These are phyloP conservation scores for Ophonus ardosiacus DNA, from an alignment of 2,888 invertebrate genomes.

Conservation along the genomic window DNA sequence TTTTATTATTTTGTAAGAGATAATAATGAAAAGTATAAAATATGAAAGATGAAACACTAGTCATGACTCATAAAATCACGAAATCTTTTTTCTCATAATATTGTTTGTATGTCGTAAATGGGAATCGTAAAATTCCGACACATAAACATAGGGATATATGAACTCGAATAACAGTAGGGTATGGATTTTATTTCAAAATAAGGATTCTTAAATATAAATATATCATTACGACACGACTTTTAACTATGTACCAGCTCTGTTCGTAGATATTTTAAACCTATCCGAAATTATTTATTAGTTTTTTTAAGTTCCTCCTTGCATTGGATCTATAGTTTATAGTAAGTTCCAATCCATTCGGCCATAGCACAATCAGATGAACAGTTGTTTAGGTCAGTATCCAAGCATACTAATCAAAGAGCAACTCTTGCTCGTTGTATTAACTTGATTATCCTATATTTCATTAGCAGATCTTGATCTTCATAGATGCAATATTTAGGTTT, in stretches of 20 bases:
- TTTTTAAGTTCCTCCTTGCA: too few relatives aligned
- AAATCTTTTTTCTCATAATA: neutral
- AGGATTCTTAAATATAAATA: neutral
- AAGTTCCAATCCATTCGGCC: too few relatives aligned
- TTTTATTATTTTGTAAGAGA: conserved; percentile 16
- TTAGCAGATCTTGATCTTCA: too few relatives aligned
- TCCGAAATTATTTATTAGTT: too few relatives aligned
- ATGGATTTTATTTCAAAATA: neutral
- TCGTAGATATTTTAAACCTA: neutral
- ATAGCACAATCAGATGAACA: too few relatives aligned
- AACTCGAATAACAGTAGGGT: neutral
- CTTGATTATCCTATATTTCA: too few relatives aligned
- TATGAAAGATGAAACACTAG: conserved; percentile 7
- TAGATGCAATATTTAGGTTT: too few relatives aligned
- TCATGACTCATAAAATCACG: neutral
- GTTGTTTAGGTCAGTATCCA: too few relatives aligned
- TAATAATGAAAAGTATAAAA: conserved; percentile 5
- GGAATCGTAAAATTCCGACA: neutral
- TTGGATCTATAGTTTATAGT: too few relatives aligned
- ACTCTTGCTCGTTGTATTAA: too few relatives aligned
- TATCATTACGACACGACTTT: neutral
- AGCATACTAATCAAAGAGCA: too few relatives aligned
- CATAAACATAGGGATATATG: neutral
- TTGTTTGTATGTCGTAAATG: neutral
- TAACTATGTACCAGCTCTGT: neutral